Evolutionary conservation across 2,888 invertebrate species (phyloP).

Genomic region (Philereme transversata): DNA sequence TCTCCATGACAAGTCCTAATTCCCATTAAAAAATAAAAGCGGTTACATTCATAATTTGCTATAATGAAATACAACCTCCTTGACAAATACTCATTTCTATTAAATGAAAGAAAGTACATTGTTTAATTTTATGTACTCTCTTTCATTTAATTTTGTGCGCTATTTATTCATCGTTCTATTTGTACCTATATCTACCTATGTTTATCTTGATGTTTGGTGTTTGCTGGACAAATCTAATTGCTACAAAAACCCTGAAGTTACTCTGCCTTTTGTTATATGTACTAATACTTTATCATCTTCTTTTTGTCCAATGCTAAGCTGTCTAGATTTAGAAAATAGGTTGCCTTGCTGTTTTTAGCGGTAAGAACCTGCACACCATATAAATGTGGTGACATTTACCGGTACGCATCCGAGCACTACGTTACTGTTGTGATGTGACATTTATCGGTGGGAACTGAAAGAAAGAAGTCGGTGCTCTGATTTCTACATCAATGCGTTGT

Average conservation of each 20-base stretch:
- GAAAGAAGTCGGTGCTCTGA: background rate
- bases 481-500: slow-evolving; percentile 12
- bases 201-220: slow-evolving; percentile 1
- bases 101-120: too few species aligned
- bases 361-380: background rate
- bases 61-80: too few species aligned
- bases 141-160: too few species aligned
- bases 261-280: background rate
- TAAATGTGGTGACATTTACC: background rate
- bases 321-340: slow-evolving; percentile 4
- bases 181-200: too few species aligned
- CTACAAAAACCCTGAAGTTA: background rate
- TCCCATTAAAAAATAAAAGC: too few species aligned
- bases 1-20: too few species aligned
- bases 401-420: background rate
- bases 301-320: background rate
- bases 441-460: background rate
- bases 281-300: background rate
- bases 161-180: too few species aligned
- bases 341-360: background rate
- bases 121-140: too few species aligned
- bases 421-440: background rate
- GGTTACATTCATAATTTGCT: too few species aligned
- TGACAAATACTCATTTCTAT: too few species aligned
- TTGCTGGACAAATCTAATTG: slow-evolving; percentile 3